Conservation (phyloP, 2,888 invertebrate species). For the Sialis lutaria region DNA sequence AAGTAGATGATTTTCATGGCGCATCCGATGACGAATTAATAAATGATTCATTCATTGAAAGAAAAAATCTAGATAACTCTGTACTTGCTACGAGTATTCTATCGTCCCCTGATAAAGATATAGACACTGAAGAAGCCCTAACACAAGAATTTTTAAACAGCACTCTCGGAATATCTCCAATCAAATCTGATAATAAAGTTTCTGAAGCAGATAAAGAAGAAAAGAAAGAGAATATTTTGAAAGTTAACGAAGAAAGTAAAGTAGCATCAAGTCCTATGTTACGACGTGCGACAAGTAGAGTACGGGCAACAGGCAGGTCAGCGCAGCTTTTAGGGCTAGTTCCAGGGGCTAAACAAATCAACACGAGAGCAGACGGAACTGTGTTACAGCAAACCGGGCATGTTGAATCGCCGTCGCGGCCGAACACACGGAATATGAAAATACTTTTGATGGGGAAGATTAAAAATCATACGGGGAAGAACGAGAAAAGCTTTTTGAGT, state of each 20-base stretch:
- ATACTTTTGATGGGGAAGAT: background rate
- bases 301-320: background rate
- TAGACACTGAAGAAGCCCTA: constrained; percentile 24
- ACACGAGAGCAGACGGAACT: background rate
- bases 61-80: background rate
- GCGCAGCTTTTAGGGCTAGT: constrained; percentile 1
- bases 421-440: background rate
- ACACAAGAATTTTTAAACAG: constrained; percentile 33
- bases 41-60: background rate
- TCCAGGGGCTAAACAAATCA: background rate
- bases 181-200: constrained; percentile 20
- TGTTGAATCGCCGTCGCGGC: too few relatives aligned
- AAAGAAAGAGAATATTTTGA: constrained; percentile 27
- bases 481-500: background rate
- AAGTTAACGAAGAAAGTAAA: too few relatives aligned
- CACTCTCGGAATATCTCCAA: constrained; percentile 42
- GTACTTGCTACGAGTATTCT: constrained; percentile 11
- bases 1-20: background rate
- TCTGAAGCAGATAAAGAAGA: constrained; percentile 23
- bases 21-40: background rate
- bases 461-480: background rate
- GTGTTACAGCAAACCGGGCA: too few relatives aligned
- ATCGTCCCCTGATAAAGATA: constrained; percentile 25
- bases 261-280: constrained; percentile 27
- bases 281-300: constrained; percentile 10